Conservation (phyloP, 2,888 invertebrate genomes). For the Hemithea aestivaria region DNA sequence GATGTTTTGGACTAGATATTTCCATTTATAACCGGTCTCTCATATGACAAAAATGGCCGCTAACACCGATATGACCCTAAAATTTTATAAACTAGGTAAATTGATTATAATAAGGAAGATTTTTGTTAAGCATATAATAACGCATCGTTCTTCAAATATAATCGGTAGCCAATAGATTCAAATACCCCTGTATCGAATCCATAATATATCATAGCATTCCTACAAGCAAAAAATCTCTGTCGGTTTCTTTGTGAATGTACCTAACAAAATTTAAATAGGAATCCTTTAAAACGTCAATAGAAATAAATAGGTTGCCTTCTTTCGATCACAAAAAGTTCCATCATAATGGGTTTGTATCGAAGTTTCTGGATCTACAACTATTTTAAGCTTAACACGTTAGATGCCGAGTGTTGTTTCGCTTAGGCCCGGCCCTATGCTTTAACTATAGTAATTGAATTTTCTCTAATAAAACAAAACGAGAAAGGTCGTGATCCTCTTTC, state of each 20-base stretch:
- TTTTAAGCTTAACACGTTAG: slow-evolving; percentile 5
- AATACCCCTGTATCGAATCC: slow-evolving; percentile 22
- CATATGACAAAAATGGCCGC: slow-evolving; percentile 26
- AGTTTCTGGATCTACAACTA: slow-evolving; percentile 8
- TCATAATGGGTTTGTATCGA: slow-evolving; percentile 22
- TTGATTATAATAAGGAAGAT: slow-evolving; percentile 8
- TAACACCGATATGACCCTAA: slow-evolving; percentile 24
- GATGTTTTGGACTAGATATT: slow-evolving; percentile 27
- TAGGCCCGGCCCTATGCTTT: no score
- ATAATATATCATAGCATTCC: slow-evolving; percentile 38
- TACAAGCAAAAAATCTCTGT: slow-evolving; percentile 31
- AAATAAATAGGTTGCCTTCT: slow-evolving; percentile 53
- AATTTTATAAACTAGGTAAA: slow-evolving; percentile 27
- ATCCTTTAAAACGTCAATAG: slow-evolving; percentile 57
- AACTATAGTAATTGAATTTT: no score
- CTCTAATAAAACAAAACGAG: no score
- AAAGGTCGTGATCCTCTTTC: no score
- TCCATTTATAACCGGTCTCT: slow-evolving; percentile 27
- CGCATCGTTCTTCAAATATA: slow-evolving; percentile 14
- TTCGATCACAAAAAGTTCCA: slow-evolving; percentile 46
- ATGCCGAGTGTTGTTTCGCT: no score
- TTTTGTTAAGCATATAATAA: slow-evolving; percentile 5
- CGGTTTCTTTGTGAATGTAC: slow-evolving; percentile 49
- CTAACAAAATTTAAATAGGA: slow-evolving; percentile 54
- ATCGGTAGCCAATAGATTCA: slow-evolving; percentile 20